These are phyloP conservation scores for Tretioscincus oriximinensis DNA, from an alignment of 2,113 vertebrate species.

Conservation along the genomic window DNA sequence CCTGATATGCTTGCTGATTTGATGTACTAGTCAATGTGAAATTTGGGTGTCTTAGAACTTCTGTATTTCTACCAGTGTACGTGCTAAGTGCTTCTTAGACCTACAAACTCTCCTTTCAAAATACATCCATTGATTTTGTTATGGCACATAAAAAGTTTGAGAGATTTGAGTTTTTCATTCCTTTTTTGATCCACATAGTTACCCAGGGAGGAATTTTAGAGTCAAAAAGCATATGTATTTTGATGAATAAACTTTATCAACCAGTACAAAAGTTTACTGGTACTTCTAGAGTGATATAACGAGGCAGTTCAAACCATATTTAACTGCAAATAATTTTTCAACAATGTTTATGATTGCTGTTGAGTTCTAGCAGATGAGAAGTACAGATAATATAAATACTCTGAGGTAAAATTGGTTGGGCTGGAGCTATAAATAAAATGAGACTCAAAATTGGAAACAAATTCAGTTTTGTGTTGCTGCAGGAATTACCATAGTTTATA, in stretches of 20 bases:
- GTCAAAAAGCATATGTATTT: constrained; percentile 77
- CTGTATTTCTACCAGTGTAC: background rate
- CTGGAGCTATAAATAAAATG: constrained; percentile 78
- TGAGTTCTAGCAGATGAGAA: constrained; percentile 71
- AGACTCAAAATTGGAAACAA: constrained; percentile 79
- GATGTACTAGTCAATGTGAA: no score
- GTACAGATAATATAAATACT: constrained; percentile 82
- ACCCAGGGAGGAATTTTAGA: constrained; percentile 73
- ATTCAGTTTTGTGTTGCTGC: constrained; percentile 65
- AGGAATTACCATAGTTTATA: constrained; percentile 74
- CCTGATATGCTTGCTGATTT: no score
- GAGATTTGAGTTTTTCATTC: constrained; percentile 46
- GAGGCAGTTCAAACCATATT: constrained; percentile 76
- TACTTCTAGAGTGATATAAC: constrained; percentile 78
- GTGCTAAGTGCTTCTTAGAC: background rate
- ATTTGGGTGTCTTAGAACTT: background rate
- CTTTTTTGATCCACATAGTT: constrained; percentile 41
- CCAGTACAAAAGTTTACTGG: constrained; percentile 75
- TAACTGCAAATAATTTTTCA: constrained; percentile 83
- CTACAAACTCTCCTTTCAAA: fast-evolving
- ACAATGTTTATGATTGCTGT: constrained; percentile 73
- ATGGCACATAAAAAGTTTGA: constrained; percentile 19
- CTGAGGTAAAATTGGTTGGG: constrained; percentile 71
- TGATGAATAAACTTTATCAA: constrained; percentile 77
- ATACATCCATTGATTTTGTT: background rate